Conservation (phyloP, 2,888 invertebrate genomes). For the Mesorhabditis sp. region DNA sequence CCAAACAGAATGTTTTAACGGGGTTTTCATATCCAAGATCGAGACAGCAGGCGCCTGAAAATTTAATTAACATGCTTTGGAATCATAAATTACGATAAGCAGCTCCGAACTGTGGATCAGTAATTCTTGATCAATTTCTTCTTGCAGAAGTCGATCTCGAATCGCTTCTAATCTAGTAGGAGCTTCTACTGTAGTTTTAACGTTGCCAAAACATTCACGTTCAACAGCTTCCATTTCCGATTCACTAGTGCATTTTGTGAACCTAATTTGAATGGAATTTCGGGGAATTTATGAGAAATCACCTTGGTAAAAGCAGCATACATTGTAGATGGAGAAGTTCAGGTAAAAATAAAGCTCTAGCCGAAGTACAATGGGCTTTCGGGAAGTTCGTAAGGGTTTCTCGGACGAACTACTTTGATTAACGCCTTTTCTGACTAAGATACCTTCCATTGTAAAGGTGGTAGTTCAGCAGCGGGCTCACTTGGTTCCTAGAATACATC, state of each 20-base stretch:
- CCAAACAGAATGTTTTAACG: conserved; percentile 37
- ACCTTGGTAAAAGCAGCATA: conserved; percentile 38
- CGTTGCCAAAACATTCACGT: conserved; percentile 22
- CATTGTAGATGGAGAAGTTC: conserved; percentile 38
- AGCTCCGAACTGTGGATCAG: conserved; percentile 32
- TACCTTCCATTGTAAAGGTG: not conserved
- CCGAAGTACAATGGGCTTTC: conserved; percentile 33
- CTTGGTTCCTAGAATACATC: not conserved
- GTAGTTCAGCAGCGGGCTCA: not conserved
- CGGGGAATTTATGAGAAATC: not conserved
- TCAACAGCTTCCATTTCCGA: conserved; percentile 21
- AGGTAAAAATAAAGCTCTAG: conserved; percentile 26
- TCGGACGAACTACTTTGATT: conserved; percentile 22
- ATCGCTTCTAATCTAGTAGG: conserved; percentile 18
- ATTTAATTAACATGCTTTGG: conserved; percentile 3
- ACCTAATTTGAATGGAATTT: conserved; percentile 14
- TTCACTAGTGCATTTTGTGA: conserved; percentile 13
- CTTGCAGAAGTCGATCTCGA: conserved; percentile 28
- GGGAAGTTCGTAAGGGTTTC: conserved; percentile 31
- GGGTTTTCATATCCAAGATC: conserved; percentile 36
- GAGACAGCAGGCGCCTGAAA: conserved; percentile 15
- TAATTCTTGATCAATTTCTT: conserved; percentile 20
- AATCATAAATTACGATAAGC: conserved; percentile 21
- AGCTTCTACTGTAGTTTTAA: conserved; percentile 2
- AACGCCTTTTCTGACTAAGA: not conserved